Percentiles rank a stretch among this genome's conserved stretches.
Evolutionary conservation across 2,113 vertebrate genomes (phyloP).

Genomic region (Nesogale talazaci): DNA sequence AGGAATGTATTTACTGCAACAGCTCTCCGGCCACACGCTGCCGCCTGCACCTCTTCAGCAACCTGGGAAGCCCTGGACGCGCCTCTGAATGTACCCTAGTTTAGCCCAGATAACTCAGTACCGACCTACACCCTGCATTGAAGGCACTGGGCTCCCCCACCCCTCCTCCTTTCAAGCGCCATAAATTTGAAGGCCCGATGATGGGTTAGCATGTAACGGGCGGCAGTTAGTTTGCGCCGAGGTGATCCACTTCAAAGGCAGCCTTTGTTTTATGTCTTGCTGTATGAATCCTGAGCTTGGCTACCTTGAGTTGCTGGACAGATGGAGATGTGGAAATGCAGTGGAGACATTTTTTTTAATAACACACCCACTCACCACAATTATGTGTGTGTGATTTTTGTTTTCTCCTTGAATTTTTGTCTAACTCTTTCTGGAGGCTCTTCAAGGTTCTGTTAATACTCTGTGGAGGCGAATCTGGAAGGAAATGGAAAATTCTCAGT

Average conservation of each 20-base stretch:
- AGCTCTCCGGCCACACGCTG: slow-evolving; percentile 31
- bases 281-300: slow-evolving; percentile 67
- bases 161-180: slow-evolving; percentile 61
- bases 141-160: slow-evolving; percentile 55
- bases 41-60: slow-evolving; percentile 42
- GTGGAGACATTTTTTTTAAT: slow-evolving; percentile 68
- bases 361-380: slow-evolving; percentile 83
- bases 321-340: slow-evolving; percentile 51
- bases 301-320: slow-evolving; percentile 42
- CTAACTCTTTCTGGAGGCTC: slow-evolving; percentile 83
- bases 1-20: neutral
- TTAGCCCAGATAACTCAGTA: slow-evolving; percentile 71
- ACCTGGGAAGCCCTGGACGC: slow-evolving; percentile 11
- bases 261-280: slow-evolving; percentile 69
- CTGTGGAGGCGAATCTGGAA: slow-evolving; percentile 84
- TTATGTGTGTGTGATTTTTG: slow-evolving; percentile 66
- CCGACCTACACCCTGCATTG: neutral
- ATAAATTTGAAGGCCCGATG: slow-evolving; percentile 75
- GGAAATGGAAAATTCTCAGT: slow-evolving; percentile 84
- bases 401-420: slow-evolving; percentile 85
- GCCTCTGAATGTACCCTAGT: slow-evolving; percentile 68
- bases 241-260: slow-evolving; percentile 65
- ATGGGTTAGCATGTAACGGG: slow-evolving; percentile 69
- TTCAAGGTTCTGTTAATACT: slow-evolving; percentile 82
- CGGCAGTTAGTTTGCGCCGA: neutral